phyloP scores from a whole-genome alignment of 2,797 vertebrate species.

The Threskiornis aethiopicus region DNA sequence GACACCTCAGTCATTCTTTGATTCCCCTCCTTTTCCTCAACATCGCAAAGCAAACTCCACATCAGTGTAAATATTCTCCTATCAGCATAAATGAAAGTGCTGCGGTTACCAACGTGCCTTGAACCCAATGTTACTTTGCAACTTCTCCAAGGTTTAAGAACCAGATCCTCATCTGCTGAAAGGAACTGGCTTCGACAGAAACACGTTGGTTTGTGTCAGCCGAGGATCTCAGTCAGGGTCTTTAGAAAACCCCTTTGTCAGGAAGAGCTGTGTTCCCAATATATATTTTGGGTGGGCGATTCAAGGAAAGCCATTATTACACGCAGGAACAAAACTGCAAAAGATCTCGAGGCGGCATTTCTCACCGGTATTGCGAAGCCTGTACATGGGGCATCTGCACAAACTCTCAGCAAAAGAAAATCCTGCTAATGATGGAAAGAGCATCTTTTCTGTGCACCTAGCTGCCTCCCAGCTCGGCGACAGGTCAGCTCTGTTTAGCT shows the following conservation, averaged over 20 bases:
- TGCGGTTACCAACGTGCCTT: not conserved
- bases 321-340: not conserved
- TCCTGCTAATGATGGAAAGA: not conserved
- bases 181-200: not conserved
- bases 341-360: not conserved
- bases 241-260: not conserved
- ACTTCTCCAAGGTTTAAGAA: not conserved
- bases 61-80: not conserved
- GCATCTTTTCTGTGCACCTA: not conserved
- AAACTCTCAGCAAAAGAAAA: not conserved
- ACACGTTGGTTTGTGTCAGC: not conserved
- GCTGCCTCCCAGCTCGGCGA: not conserved
- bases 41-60: not conserved
- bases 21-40: not conserved
- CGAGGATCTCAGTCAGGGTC: not conserved
- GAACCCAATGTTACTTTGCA: not conserved
- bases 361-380: not conserved
- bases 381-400: not conserved
- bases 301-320: not conserved
- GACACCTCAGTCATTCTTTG: not conserved
- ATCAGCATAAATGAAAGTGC: not conserved
- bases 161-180: not conserved
- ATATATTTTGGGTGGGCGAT: not conserved
- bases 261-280: not conserved
- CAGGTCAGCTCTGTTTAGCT: not conserved